A percentile compares a stretch with the other conserved stretches of the same genome.
These are phyloP conservation scores for Australoheros scitulus DNA, from an alignment of 2,113 vertebrate species.

Conservation along the genomic window DNA sequence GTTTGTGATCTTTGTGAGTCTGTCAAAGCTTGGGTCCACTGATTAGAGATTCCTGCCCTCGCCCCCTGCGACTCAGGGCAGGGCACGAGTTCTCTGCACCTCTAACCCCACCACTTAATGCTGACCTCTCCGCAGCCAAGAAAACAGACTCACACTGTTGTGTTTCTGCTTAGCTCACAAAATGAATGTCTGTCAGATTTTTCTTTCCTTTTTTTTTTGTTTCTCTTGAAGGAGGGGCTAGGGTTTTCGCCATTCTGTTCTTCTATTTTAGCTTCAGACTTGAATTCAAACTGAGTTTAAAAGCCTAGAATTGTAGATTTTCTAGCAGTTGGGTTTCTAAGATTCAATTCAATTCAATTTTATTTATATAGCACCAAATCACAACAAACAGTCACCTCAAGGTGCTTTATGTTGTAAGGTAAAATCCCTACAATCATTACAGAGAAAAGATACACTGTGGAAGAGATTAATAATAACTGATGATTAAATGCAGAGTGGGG, in stretches of 20 bases:
- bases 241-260: too few relatives aligned
- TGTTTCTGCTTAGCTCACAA: conserved; percentile 26
- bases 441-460: too few relatives aligned
- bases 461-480: too few relatives aligned
- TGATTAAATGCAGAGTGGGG: too few relatives aligned
- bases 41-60: conserved; percentile 44
- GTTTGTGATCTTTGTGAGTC: conserved; percentile 10
- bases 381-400: too few relatives aligned
- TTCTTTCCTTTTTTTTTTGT: not conserved
- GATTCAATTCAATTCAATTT: not conserved
- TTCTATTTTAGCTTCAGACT: not conserved
- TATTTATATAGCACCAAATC: too few relatives aligned
- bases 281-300: not conserved
- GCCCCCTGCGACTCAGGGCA: conserved; percentile 1
- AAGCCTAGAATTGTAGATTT: not conserved
- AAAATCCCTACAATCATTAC: too few relatives aligned
- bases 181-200: not conserved
- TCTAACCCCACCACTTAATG: conserved; percentile 54
- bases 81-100: conserved; percentile 29
- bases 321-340: not conserved
- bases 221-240: not conserved
- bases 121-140: conserved; percentile 37
- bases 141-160: conserved; percentile 8
- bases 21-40: conserved; percentile 15
- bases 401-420: too few relatives aligned